phyloP scores from a whole-genome alignment of 23 tunicate genomes.

The Styela clava region DNA sequence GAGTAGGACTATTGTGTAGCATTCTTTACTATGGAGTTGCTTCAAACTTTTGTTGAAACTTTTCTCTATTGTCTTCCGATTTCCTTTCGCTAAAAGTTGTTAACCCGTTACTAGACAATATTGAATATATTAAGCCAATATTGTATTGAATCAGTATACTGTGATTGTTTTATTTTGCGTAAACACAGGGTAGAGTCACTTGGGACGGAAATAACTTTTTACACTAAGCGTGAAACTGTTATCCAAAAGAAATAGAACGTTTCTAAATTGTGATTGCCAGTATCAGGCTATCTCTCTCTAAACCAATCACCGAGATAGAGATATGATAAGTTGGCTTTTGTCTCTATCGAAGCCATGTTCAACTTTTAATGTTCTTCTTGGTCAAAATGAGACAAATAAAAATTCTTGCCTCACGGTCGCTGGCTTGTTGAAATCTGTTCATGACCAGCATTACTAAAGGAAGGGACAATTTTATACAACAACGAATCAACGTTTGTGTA shows the following conservation, averaged over 20 bases:
- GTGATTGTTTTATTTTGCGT: too few species aligned
- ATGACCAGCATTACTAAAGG: constrained; percentile 43
- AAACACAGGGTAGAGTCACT: too few species aligned
- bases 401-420: constrained; percentile 66
- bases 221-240: too few species aligned
- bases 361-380: not conserved
- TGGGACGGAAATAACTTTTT: too few species aligned
- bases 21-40: not conserved
- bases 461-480: constrained; percentile 23
- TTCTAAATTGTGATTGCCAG: too few species aligned
- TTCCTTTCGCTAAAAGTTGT: not conserved
- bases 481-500: not conserved
- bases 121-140: too few species aligned
- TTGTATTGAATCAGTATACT: too few species aligned
- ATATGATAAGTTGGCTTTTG: too few species aligned
- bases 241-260: too few species aligned
- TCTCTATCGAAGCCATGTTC: constrained; percentile 64
- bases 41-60: not conserved
- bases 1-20: not conserved
- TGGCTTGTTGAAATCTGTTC: constrained; percentile 11
- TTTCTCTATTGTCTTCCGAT: not conserved
- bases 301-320: too few species aligned
- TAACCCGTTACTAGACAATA: not conserved
- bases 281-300: too few species aligned
- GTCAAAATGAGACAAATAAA: constrained; percentile 55